Conservation (phyloP, 2,888 invertebrate species). For the Tetragonisca angustula region DNA sequence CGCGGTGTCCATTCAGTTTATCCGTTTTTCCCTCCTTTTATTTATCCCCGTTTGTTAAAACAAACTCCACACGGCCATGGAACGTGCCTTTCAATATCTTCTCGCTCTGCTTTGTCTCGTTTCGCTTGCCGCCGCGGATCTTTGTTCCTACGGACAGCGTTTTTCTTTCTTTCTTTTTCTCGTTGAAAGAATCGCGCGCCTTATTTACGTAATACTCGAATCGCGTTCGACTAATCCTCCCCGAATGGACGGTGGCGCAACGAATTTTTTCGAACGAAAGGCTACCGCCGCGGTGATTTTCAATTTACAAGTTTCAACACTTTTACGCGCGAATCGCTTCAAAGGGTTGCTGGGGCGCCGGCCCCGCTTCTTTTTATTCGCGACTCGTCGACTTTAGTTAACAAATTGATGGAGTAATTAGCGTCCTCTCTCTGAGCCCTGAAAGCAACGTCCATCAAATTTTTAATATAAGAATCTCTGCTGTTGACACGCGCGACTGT, state of each 20-base stretch:
- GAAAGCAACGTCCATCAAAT: slow-evolving; percentile 1
- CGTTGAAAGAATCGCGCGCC: neutral
- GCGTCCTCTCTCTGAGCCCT: no score
- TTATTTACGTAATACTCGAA: slow-evolving; percentile 25
- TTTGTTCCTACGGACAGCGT: neutral
- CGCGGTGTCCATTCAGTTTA: slow-evolving; percentile 7
- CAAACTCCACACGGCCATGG: neutral
- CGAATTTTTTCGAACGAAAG: neutral
- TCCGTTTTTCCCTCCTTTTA: neutral
- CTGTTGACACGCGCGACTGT: neutral
- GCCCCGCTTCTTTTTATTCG: neutral
- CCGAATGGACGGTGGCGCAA: neutral
- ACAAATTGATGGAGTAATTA: slow-evolving; percentile 33
- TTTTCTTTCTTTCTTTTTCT: no score
- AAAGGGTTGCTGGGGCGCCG: neutral
- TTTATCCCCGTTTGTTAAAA: slow-evolving; percentile 11
- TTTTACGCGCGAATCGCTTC: neutral
- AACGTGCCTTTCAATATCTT: slow-evolving; percentile 10
- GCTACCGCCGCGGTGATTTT: neutral
- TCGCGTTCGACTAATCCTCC: neutral
- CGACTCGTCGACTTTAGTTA: slow-evolving; percentile 7
- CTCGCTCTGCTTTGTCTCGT: neutral
- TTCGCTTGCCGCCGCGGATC: neutral
- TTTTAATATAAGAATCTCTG: neutral
- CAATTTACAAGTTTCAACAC: slow-evolving; percentile 12